phyloP scores from a whole-genome alignment of 2,113 vertebrate genomes.

The Bubo blakistoni region DNA sequence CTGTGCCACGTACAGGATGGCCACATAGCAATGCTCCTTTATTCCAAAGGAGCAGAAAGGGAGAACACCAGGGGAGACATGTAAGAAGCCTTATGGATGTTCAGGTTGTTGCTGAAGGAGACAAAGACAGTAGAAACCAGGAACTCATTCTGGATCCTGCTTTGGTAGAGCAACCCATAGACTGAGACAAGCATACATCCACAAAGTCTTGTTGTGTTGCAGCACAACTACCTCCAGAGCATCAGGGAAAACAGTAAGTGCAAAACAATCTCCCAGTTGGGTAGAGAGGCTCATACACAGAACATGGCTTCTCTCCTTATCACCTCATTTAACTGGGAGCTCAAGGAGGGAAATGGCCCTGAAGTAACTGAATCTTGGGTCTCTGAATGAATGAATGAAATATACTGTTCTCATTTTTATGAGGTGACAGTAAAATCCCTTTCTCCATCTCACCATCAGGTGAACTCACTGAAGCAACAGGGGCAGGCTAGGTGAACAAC shows the following conservation, averaged over 20 bases:
- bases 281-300: background rate
- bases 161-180: background rate
- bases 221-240: background rate
- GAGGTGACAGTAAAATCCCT: background rate
- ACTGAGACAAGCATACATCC: background rate
- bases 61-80: background rate
- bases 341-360: background rate
- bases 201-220: background rate
- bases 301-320: background rate
- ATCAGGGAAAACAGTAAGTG: background rate
- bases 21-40: background rate
- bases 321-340: background rate
- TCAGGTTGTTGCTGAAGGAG: background rate
- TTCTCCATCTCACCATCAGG: background rate
- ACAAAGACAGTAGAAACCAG: background rate
- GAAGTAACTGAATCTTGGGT: background rate
- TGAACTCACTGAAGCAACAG: background rate
- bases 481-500: background rate
- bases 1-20: background rate
- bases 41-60: background rate
- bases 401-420: background rate
- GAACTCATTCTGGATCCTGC: background rate
- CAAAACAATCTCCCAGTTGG: background rate
- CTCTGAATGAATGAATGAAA: background rate
- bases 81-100: background rate